phyloP scores from a whole-genome alignment of 1,140 invertebrate genomes.

The Helicoverpa armigera region DNA sequence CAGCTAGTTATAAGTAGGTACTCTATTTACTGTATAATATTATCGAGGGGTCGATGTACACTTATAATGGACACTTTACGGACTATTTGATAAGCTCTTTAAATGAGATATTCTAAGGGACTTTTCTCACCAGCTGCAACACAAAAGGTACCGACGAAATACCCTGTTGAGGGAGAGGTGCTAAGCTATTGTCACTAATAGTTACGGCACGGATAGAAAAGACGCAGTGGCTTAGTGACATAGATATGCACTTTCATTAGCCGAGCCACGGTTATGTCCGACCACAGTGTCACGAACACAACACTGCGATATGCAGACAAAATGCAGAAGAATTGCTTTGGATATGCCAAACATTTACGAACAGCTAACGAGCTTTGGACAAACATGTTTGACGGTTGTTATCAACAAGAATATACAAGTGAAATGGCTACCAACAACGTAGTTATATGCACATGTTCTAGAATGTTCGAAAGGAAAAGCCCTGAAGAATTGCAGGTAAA shows the following conservation, averaged over 20 bases:
- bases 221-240: slow-evolving; percentile 12
- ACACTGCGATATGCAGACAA: neutral
- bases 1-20: too few relatives aligned
- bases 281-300: neutral
- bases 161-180: neutral
- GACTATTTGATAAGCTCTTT: neutral
- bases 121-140: neutral
- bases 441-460: too few relatives aligned
- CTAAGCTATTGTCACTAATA: neutral
- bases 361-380: neutral
- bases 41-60: neutral
- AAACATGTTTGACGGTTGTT: too few relatives aligned
- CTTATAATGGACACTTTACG: neutral
- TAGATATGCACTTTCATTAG: slow-evolving; percentile 23
- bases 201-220: slow-evolving; percentile 13
- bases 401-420: too few relatives aligned
- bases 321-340: neutral
- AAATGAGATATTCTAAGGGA: neutral
- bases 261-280: neutral
- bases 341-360: neutral
- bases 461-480: too few relatives aligned
- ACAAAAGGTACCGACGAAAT: neutral
- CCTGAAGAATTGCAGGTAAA: too few relatives aligned
- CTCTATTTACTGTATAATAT: neutral
- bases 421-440: too few relatives aligned